These are phyloP conservation scores for Pollachius pollachius DNA, from an alignment of 2,113 vertebrate genomes.

Conservation along the genomic window DNA sequence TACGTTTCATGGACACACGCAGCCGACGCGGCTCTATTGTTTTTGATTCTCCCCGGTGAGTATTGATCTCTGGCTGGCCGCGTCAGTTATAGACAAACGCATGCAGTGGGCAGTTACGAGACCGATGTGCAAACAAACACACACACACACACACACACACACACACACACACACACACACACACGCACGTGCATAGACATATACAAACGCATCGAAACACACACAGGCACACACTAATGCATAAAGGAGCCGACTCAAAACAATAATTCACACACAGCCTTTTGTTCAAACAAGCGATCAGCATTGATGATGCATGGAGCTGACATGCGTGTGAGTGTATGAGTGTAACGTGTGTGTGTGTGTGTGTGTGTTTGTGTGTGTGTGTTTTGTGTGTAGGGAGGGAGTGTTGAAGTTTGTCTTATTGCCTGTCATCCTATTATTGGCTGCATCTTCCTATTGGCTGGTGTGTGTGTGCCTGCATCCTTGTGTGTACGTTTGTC, in stretches of 20 bases:
- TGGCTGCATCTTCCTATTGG: conserved; percentile 29
- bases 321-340: conserved; percentile 12
- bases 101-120: conserved; percentile 49
- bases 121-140: not conserved
- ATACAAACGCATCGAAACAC: not conserved
- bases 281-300: conserved; percentile 58
- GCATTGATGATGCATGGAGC: conserved; percentile 41
- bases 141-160: conserved; percentile 9
- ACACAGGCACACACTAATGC: not conserved
- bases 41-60: conserved; percentile 61
- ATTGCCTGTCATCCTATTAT: conserved; percentile 58
- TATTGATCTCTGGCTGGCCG: conserved; percentile 60
- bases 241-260: not conserved
- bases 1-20: conserved; percentile 44
- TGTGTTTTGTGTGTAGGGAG: not conserved
- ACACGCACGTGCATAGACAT: not conserved
- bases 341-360: not conserved
- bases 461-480: conserved; percentile 32
- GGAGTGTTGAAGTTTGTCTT: conserved; percentile 32
- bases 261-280: conserved; percentile 20
- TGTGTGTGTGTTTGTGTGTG: not conserved
- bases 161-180: conserved; percentile 8
- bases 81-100: conserved; percentile 60
- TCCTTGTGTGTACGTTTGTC: not conserved
- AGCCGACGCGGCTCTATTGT: conserved; percentile 54